Percentiles rank a stretch among this genome's conserved stretches.
These are phyloP conservation scores for Macrobrachium rosenbergii DNA, from an alignment of 1,140 invertebrate genomes.

Conservation along the genomic window DNA sequence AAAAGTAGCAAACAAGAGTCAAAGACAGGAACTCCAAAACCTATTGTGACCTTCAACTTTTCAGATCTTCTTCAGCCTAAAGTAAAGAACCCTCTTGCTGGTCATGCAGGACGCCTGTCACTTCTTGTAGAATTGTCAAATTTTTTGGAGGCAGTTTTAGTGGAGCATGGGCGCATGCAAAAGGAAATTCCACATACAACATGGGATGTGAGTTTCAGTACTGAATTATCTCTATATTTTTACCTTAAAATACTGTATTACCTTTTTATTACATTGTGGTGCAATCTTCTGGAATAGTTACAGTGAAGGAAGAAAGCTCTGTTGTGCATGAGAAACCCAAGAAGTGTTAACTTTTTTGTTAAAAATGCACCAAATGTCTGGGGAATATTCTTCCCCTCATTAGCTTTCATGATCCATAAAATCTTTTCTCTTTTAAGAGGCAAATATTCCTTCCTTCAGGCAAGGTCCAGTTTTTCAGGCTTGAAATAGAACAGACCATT, in stretches of 20 bases:
- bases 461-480: too few species aligned
- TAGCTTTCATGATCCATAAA: background rate
- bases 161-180: slow-evolving; percentile 26
- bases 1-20: slow-evolving; percentile 3
- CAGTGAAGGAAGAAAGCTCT: too few species aligned
- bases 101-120: slow-evolving; percentile 33
- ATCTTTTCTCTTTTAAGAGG: too few species aligned
- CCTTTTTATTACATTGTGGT: background rate
- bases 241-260: background rate
- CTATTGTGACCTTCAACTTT: background rate
- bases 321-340: too few species aligned
- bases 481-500: too few species aligned
- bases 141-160: slow-evolving; percentile 29
- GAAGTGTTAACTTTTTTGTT: too few species aligned
- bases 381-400: too few species aligned
- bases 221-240: background rate
- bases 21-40: too few species aligned
- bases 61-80: slow-evolving; percentile 18
- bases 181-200: slow-evolving; percentile 9
- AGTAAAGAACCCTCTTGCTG: slow-evolving; percentile 9
- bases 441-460: too few species aligned
- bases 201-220: slow-evolving; percentile 28
- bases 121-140: slow-evolving; percentile 31
- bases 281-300: too few species aligned
- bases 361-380: too few species aligned